Percentiles rank a stretch among this genome's conserved stretches.
phyloP scores from a whole-genome alignment of 2,888 invertebrate species.

The Phaonia tiefii region DNA sequence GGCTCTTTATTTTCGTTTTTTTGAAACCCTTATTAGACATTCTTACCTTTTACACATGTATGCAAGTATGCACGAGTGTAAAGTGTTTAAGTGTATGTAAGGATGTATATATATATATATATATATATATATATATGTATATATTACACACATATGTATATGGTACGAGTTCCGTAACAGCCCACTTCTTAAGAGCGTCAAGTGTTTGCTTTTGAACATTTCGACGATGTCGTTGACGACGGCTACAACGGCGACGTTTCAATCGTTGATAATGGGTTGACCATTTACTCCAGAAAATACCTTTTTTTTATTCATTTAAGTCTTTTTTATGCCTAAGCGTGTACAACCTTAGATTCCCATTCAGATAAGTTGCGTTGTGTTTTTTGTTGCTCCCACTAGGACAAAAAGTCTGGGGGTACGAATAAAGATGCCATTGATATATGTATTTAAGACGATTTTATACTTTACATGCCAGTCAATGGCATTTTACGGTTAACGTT shows the following conservation, averaged over 20 bases:
- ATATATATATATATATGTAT: no score
- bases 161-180: slow-evolving; percentile 36
- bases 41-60: slow-evolving; percentile 19
- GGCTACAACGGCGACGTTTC: not conserved
- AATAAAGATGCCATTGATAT: slow-evolving; percentile 33
- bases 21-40: slow-evolving; percentile 34
- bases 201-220: slow-evolving; percentile 32
- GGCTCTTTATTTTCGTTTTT: slow-evolving; percentile 8
- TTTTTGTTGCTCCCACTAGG: not conserved
- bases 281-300: slow-evolving; percentile 2
- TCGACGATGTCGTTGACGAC: not conserved
- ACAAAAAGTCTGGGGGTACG: not conserved
- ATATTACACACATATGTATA: slow-evolving; percentile 12
- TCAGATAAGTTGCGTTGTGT: not conserved
- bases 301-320: slow-evolving; percentile 28
- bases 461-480: no score
- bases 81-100: slow-evolving; percentile 36
- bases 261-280: slow-evolving; percentile 21
- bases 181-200: slow-evolving; percentile 39
- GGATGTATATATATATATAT: slow-evolving; percentile 20
- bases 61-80: slow-evolving; percentile 9
- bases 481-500: no score
- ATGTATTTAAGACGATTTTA: not conserved
- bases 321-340: not conserved
- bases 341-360: not conserved